Conservation (phyloP, 2,888 invertebrate species). For the Atethmia centrago region DNA sequence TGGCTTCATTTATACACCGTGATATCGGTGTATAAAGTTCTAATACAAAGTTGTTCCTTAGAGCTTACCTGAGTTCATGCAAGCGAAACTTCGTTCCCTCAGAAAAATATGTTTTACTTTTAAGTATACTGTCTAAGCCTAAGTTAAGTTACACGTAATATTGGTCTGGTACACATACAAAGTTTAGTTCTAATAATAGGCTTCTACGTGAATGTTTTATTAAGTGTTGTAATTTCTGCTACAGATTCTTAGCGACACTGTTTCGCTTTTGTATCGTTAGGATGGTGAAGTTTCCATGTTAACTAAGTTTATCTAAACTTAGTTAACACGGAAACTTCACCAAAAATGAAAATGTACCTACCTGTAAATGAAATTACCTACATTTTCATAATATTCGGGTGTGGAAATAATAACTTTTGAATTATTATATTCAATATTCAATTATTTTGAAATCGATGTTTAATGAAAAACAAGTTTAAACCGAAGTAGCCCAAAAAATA, state of each 20-base stretch:
- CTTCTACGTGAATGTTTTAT: constrained; percentile 26
- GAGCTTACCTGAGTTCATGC: background rate
- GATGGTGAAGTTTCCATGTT: constrained; percentile 15
- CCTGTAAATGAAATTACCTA: too few relatives aligned
- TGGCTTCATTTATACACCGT: background rate
- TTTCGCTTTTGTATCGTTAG: constrained; percentile 3
- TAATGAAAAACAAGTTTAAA: too few relatives aligned
- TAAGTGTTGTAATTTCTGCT: constrained; percentile 20
- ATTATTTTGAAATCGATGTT: too few relatives aligned
- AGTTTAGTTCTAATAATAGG: constrained; percentile 34
- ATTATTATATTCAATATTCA: too few relatives aligned
- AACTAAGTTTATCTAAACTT: too few relatives aligned
- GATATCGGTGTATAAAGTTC: constrained; percentile 13
- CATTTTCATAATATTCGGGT: too few relatives aligned
- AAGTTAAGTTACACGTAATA: constrained; percentile 27
- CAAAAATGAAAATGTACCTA: too few relatives aligned
- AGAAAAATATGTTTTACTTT: constrained; percentile 39
- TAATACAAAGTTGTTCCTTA: constrained; percentile 18
- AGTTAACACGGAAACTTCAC: too few relatives aligned
- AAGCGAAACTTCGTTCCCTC: constrained; percentile 22
- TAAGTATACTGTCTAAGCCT: constrained; percentile 8
- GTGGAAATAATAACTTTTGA: too few relatives aligned
- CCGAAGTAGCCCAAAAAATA: too few relatives aligned
- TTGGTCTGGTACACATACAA: constrained; percentile 23
- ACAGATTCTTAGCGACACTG: constrained; percentile 2